Evolutionary conservation across 2,888 invertebrate genomes (phyloP).

Genomic region (Phyto melanocephala): DNA sequence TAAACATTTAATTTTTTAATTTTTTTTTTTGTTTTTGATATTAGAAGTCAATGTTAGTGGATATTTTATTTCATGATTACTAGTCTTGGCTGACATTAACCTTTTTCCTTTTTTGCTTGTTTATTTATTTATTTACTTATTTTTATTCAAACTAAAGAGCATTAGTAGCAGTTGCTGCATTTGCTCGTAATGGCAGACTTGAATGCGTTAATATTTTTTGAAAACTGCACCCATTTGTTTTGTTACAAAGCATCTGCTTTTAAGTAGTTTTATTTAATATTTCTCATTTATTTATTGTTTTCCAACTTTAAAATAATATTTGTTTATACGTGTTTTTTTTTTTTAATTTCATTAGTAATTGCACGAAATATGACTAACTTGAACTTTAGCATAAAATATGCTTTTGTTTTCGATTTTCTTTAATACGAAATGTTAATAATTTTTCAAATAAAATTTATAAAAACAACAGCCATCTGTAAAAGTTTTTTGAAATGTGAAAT

Average conservation of each 20-base stretch:
- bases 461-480: neutral
- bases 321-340: constrained; percentile 31
- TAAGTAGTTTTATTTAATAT: constrained; percentile 3
- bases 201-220: constrained; percentile 33
- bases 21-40: neutral
- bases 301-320: constrained; percentile 19
- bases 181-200: neutral
- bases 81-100: constrained; percentile 59
- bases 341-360: constrained; percentile 27
- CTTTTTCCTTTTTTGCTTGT: constrained; percentile 58
- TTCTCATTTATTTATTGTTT: constrained; percentile 28
- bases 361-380: constrained; percentile 62
- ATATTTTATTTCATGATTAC: neutral
- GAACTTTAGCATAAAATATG: constrained; percentile 56
- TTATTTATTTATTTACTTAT: no score
- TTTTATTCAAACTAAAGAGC: neutral
- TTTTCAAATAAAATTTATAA: constrained; percentile 15
- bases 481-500: constrained; percentile 3
- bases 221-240: constrained; percentile 56
- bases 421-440: constrained; percentile 29
- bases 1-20: neutral
- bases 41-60: constrained; percentile 57
- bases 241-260: constrained; percentile 54
- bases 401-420: constrained; percentile 28
- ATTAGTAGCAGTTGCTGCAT: neutral